These are phyloP conservation scores for Chiloscyllium punctatum DNA, from an alignment of 2,797 vertebrate species.

Conservation along the genomic window DNA sequence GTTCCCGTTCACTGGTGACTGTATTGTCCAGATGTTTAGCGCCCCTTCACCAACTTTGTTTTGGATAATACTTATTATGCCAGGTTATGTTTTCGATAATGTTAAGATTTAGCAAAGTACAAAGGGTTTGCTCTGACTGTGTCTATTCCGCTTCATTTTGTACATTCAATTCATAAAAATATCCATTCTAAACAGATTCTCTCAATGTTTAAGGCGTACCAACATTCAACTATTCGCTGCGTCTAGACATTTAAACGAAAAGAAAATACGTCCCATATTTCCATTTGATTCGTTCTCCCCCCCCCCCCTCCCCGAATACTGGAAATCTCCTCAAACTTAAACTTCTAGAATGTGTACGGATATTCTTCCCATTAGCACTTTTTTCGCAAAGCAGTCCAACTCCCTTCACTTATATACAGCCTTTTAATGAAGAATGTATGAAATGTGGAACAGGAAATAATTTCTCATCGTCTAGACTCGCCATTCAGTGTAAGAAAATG, in stretches of 20 bases:
- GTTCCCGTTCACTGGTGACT: neutral
- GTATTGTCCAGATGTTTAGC: neutral
- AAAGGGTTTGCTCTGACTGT: neutral
- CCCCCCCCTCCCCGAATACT: neutral
- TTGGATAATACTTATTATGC: neutral
- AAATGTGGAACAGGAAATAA: neutral
- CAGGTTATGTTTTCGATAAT: neutral
- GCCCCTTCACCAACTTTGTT: neutral
- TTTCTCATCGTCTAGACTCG: neutral
- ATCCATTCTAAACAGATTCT: neutral
- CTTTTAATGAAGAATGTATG: neutral
- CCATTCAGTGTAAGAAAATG: neutral
- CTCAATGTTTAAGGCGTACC: neutral
- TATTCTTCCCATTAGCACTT: neutral
- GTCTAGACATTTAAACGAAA: neutral
- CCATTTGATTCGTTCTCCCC: neutral
- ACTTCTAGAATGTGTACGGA: neutral
- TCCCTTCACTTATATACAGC: neutral
- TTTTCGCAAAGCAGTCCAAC: neutral
- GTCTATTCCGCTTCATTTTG: neutral
- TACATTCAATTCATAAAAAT: conserved; percentile 5
- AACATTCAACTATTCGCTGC: neutral
- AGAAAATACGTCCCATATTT: neutral
- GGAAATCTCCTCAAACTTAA: neutral
- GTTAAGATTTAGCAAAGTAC: neutral